Conservation (phyloP, 1,140 invertebrate species). For the Tribolium madens region DNA sequence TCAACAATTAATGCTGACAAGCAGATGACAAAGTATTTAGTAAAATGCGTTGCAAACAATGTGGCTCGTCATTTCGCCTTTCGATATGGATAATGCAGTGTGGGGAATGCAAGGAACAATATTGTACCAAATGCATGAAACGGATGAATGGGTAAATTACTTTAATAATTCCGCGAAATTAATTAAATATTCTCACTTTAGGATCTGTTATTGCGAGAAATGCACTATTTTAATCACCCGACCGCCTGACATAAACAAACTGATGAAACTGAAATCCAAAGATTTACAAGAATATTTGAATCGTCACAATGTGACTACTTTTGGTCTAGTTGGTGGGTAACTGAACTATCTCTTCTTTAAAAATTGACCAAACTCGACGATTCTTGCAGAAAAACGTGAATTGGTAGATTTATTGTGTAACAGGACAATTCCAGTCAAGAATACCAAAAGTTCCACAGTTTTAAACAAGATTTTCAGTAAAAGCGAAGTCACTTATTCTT, state of each 20-base stretch:
- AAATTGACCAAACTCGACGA: conserved; percentile 4
- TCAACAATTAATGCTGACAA: neutral
- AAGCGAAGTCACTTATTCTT: neutral
- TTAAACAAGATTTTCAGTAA: conserved; percentile 56
- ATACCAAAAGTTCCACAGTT: conserved; percentile 56
- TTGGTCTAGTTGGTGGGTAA: conserved; percentile 61
- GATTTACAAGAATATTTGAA: conserved; percentile 64
- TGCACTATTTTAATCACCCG: conserved; percentile 62
- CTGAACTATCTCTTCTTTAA: neutral
- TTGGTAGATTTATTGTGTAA: conserved; percentile 62
- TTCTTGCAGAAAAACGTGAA: conserved; percentile 61
- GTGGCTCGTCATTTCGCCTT: conserved; percentile 60
- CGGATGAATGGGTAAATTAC: conserved; percentile 57
- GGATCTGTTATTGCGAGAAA: conserved; percentile 61
- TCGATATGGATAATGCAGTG: conserved; percentile 62
- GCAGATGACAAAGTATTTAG: neutral
- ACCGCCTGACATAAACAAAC: conserved; percentile 60
- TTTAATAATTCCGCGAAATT: conserved; percentile 18
- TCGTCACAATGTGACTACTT: conserved; percentile 62
- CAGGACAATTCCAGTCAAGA: conserved; percentile 59
- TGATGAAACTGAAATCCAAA: conserved; percentile 64
- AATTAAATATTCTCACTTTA: conserved; percentile 42
- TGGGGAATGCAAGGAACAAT: conserved; percentile 59
- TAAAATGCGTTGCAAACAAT: conserved; percentile 61
- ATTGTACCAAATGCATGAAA: conserved; percentile 61